phyloP scores from a whole-genome alignment of 2,888 invertebrate genomes.

The Theretra japonica region DNA sequence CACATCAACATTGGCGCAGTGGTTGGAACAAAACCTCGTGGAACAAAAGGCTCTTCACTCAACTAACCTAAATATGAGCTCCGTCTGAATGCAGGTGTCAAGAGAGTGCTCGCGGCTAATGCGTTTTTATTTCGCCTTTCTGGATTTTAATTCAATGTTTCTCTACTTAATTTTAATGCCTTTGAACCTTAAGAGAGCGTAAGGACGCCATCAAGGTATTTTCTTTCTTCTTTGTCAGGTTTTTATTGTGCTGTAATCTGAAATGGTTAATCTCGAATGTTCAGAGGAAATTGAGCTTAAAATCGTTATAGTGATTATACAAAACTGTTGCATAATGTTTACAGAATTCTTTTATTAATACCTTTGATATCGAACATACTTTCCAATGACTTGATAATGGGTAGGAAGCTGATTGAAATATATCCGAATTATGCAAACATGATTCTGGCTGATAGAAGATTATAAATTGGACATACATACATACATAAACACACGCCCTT shows the following conservation, averaged over 20 bases:
- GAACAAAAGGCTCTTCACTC: conserved; percentile 13
- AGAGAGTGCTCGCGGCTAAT: conserved; percentile 19
- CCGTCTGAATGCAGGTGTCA: conserved; percentile 16
- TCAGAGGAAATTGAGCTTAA: not conserved
- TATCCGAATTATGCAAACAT: no score
- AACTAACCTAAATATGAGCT: conserved; percentile 16
- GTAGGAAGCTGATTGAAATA: no score
- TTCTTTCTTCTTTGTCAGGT: not conserved
- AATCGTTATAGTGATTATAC: no score
- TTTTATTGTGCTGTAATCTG: not conserved
- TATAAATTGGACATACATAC: no score
- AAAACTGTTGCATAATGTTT: no score
- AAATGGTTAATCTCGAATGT: not conserved
- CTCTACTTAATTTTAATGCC: not conserved
- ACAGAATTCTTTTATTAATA: no score
- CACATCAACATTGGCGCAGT: not conserved
- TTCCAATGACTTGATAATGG: no score
- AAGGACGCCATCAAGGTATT: not conserved
- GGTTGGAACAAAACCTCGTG: conserved; percentile 7
- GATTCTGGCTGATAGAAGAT: no score
- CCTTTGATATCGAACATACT: no score
- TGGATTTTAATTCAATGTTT: not conserved
- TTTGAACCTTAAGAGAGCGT: not conserved
- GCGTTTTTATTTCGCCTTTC: conserved; percentile 15
- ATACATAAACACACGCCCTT: no score